Evolutionary conservation across 2,888 invertebrate species (phyloP).

Genomic region (Nysson spinosus): DNA sequence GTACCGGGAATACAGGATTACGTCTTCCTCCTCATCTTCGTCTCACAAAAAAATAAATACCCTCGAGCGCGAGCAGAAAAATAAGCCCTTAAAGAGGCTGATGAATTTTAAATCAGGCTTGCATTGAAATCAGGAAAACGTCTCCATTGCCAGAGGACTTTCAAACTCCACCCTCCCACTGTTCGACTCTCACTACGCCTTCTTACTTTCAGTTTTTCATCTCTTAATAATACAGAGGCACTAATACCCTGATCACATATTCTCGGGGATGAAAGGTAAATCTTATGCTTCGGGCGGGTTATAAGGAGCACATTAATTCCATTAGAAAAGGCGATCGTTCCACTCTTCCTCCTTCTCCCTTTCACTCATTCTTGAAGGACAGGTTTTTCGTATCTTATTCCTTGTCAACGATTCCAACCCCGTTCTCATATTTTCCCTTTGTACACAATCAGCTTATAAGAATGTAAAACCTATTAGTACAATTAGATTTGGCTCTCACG

Average conservation of each 20-base stretch:
- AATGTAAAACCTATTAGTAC: conserved; percentile 1
- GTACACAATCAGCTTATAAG: conserved; percentile 20
- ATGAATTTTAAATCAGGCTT: conserved; percentile 77
- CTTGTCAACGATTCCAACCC: conserved; percentile 31
- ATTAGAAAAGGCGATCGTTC: conserved; percentile 68
- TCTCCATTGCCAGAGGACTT: conserved; percentile 73
- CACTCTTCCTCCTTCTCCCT: conserved; percentile 1
- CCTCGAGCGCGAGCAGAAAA: conserved; percentile 75
- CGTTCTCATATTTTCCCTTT: conserved; percentile 37
- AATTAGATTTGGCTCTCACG: too few relatives aligned
- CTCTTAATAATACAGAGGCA: conserved; percentile 76
- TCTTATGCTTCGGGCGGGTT: conserved; percentile 72
- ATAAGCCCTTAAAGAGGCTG: conserved; percentile 77
- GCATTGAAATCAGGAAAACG: conserved; percentile 76
- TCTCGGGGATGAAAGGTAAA: conserved; percentile 75
- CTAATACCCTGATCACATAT: conserved; percentile 78
- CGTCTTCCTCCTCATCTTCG: conserved; percentile 53
- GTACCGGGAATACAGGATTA: conserved; percentile 65
- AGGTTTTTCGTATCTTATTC: conserved; percentile 20
- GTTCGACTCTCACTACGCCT: conserved; percentile 32
- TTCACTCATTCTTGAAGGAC: conserved; percentile 30
- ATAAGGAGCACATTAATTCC: conserved; percentile 76
- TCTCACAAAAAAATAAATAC: conserved; percentile 71
- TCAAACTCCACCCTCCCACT: conserved; percentile 54
- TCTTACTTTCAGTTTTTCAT: conserved; percentile 70